phyloP scores from a whole-genome alignment of 2,113 vertebrate genomes.

The Cryptomyrus ogoouensis region DNA sequence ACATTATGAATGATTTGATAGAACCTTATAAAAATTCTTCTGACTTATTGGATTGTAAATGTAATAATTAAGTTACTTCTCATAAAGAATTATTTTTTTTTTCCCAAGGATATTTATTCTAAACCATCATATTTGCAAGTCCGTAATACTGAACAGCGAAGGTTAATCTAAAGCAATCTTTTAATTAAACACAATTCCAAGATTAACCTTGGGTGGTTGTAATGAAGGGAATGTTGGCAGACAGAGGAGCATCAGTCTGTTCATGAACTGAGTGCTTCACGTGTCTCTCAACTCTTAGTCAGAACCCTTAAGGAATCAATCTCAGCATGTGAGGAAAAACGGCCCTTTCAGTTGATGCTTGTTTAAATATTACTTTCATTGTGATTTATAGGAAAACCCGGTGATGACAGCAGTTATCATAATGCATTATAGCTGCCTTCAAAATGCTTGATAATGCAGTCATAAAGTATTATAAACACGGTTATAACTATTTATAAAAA shows the following conservation, averaged over 20 bases:
- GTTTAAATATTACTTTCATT: background rate
- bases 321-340: background rate
- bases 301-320: background rate
- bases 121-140: background rate
- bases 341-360: background rate
- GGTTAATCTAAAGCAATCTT: background rate
- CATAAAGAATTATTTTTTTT: background rate
- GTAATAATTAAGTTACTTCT: conserved; percentile 3
- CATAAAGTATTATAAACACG: background rate
- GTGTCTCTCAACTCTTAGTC: background rate
- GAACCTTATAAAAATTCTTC: background rate
- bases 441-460: background rate
- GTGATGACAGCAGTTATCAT: background rate
- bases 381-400: background rate
- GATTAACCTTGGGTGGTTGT: background rate
- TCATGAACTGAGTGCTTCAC: background rate
- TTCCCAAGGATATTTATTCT: background rate
- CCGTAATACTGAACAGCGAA: background rate
- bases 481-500: background rate
- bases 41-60: background rate
- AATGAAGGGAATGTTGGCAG: background rate
- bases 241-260: background rate
- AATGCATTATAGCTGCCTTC: background rate
- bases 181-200: background rate
- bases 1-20: background rate